Percentiles rank a stretch among this genome's conserved stretches.
phyloP scores from a whole-genome alignment of 2,797 vertebrate species.

The Fringilla coelebs region DNA sequence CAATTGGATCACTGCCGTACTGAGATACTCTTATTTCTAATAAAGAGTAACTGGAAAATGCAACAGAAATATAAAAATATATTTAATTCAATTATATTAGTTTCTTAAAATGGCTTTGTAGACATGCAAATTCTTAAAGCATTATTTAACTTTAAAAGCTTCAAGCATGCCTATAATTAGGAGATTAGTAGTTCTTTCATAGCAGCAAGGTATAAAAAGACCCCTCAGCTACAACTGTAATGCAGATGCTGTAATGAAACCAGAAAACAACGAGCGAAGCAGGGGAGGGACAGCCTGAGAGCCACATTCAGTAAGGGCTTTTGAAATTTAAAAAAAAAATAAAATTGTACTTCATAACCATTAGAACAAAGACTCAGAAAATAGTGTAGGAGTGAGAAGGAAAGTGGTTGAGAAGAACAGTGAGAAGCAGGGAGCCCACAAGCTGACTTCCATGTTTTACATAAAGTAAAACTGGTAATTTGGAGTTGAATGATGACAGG shows the following conservation, averaged over 20 bases:
- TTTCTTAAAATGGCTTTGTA: background rate
- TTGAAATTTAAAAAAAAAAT: background rate
- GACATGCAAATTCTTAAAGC: background rate
- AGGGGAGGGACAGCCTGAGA: background rate
- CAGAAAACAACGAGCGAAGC: background rate
- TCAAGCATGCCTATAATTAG: background rate
- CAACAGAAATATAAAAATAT: background rate
- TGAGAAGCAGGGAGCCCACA: background rate
- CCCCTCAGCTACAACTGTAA: background rate
- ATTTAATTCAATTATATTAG: background rate
- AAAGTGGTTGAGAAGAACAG: background rate
- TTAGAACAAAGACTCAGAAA: background rate
- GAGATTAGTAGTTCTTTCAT: background rate
- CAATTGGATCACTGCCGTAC: background rate
- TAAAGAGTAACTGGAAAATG: background rate
- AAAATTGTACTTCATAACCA: background rate
- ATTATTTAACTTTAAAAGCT: background rate
- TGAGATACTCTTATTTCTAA: background rate
- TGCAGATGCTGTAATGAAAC: background rate
- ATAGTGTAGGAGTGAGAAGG: background rate
- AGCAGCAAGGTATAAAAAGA: background rate
- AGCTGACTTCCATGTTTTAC: background rate
- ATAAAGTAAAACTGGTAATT: background rate
- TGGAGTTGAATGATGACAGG: background rate
- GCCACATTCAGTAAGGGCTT: background rate